A percentile compares a stretch with the other conserved stretches of the same genome.
phyloP scores from a whole-genome alignment of 2,113 vertebrate species.

The Halcyon senegalensis region DNA sequence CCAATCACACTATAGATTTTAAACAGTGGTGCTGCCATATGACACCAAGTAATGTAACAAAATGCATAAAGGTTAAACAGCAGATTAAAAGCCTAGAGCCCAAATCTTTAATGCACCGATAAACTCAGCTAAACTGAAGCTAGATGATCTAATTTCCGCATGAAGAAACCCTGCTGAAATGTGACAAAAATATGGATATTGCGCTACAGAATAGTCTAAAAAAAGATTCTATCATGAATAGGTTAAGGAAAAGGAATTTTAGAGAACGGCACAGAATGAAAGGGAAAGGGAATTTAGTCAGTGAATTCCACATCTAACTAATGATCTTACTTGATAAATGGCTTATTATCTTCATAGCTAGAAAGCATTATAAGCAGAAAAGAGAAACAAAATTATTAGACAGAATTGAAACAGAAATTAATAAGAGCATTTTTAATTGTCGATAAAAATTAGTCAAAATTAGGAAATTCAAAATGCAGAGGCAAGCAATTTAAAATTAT shows the following conservation, averaged over 20 bases:
- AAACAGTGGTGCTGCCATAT: conserved; percentile 63
- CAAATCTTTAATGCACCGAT: conserved; percentile 67
- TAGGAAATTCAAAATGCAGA: conserved; percentile 82
- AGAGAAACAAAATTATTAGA: conserved; percentile 96
- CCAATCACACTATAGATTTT: conserved; percentile 68
- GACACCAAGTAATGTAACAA: conserved; percentile 72
- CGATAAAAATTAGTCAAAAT: conserved; percentile 81
- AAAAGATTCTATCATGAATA: conserved; percentile 78
- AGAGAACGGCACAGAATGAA: conserved; percentile 79
- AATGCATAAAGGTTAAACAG: conserved; percentile 77
- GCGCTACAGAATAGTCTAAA: conserved; percentile 73
- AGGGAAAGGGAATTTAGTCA: conserved; percentile 77
- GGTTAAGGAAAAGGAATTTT: conserved; percentile 76
- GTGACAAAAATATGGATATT: conserved; percentile 75
- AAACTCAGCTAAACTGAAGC: conserved; percentile 76
- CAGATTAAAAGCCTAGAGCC: conserved; percentile 76
- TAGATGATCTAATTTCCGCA: conserved; percentile 68
- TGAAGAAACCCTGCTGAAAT: conserved; percentile 77
- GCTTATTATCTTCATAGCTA: conserved; percentile 99
- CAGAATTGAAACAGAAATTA: conserved; percentile 88
- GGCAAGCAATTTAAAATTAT: conserved; percentile 81
- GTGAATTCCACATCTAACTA: conserved; percentile 90
- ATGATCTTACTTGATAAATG: conserved; percentile 99
- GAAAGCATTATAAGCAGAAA: conserved; percentile 98
- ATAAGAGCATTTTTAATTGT: conserved; percentile 86